Evolutionary conservation across 2,888 invertebrate genomes (phyloP).

Genomic region (Pyrrhia umbra): DNA sequence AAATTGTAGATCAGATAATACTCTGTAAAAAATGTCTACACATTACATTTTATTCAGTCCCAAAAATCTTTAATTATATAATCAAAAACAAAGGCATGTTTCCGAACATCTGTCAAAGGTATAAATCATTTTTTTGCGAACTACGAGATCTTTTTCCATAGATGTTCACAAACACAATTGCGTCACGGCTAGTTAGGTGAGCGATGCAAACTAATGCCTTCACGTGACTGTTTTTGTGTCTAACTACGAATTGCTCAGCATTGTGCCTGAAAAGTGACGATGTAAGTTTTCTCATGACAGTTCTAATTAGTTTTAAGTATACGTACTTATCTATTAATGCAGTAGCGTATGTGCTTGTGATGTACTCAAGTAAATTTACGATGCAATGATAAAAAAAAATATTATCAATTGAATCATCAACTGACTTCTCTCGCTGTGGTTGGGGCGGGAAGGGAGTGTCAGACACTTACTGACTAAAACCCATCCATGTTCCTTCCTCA

Average conservation of each 20-base stretch:
- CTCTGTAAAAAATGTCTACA: too few species aligned
- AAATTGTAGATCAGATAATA: too few species aligned
- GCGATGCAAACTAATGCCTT: slow-evolving; percentile 18
- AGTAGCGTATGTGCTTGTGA: too few species aligned
- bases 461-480: too few species aligned
- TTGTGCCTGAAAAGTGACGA: not conserved
- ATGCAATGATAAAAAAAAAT: too few species aligned
- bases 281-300: not conserved
- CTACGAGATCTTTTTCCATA: slow-evolving; percentile 17
- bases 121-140: not conserved
- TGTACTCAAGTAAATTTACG: too few species aligned
- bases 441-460: too few species aligned
- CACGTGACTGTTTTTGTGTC: slow-evolving; percentile 29
- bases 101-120: not conserved
- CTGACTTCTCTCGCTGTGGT: too few species aligned
- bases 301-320: not conserved
- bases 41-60: too few species aligned
- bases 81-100: not conserved
- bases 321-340: too few species aligned
- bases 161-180: slow-evolving; percentile 17
- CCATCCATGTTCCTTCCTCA: too few species aligned
- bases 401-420: too few species aligned
- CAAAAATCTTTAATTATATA: not conserved
- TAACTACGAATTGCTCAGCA: slow-evolving; percentile 4
- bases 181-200: slow-evolving; percentile 36